Percentiles rank a stretch among this genome's conserved stretches.
These are phyloP conservation scores for Erinaceus europaeus DNA, from an alignment of 2,113 vertebrate species.

Conservation along the genomic window DNA sequence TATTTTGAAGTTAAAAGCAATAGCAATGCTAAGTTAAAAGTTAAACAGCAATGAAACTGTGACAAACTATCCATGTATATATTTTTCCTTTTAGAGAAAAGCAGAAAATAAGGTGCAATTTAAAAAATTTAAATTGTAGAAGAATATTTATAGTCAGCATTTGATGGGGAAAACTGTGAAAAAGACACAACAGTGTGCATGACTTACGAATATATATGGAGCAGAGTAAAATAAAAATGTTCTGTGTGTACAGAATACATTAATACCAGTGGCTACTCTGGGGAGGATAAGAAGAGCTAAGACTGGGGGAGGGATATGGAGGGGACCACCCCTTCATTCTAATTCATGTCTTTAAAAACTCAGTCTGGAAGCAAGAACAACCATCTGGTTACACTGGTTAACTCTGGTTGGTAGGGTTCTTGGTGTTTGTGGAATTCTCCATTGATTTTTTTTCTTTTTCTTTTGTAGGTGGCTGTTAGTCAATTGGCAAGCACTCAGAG, in stretches of 20 bases:
- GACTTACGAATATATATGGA: neutral
- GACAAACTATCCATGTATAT: too few relatives aligned
- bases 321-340: neutral
- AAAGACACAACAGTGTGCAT: neutral
- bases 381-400: neutral
- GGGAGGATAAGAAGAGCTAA: neutral
- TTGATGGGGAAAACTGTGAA: neutral
- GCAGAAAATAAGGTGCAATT: neutral
- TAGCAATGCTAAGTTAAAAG: neutral
- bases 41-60: neutral
- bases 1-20: conserved; percentile 7
- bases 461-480: neutral
- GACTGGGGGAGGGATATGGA: neutral
- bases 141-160: neutral
- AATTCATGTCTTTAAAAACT: neutral
- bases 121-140: neutral
- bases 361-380: neutral
- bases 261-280: neutral
- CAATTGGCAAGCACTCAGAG: neutral
- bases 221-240: neutral
- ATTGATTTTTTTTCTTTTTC: neutral
- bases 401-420: neutral
- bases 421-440: neutral
- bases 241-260: neutral
- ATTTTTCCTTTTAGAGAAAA: neutral